Base-by-base conservation (phyloP, 2,113 vertebrate genomes). In the Oreocharis arfaki region DNA sequence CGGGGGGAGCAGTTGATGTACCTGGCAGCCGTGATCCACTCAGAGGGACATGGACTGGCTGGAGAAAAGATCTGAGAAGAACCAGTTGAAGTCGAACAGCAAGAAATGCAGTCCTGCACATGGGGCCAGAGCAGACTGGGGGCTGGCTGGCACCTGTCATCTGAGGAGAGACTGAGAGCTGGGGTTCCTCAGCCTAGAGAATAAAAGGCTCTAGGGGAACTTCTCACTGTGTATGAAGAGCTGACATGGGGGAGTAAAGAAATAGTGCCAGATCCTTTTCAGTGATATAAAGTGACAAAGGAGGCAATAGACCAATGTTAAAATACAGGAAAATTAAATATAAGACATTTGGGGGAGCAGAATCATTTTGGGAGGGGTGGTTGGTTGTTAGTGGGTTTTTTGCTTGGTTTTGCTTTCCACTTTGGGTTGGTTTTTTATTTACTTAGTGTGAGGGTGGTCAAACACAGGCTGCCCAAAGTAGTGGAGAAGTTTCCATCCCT, bases 1-100 rank as follows among this genome's bases (percentile, higher is more conserved):
- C 9, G 4, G 9, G 20, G 22, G 19, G 23, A 52, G 28, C 5
- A 27, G 37, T 0, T 16, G 15, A 37, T 14, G 4, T 3, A 18
- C 16, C n/a, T 82, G 60, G 30, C 24, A 30, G 16, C 42, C 16
- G 4, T 4, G 7, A 33, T 67, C 53, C 20, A 5, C 47, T 60
- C 69, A 46, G 33, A 60, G 9, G 24, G 4, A 47, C 13, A 3
- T 30, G 11, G 23, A 59, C 10, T n/a, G 39, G 10, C 16, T 46
- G 28, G 3, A 11, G 23, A 33, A n/a, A 53, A 52, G 4, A 6
- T 44, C 46, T 60, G 46, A 60, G 13, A 59, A 23, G 33, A 49
- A 20, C 5, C 33, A 44, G 1, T 0, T 44, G 12, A 65, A 50
- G 26, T 8, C 42, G 26, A 22, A 10, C 50, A 15, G 12, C 5